A percentile compares a stretch with the other conserved stretches of the same genome.
These are phyloP conservation scores for Eustalomyia histrio DNA, from an alignment of 2,888 invertebrate species.

Conservation along the genomic window DNA sequence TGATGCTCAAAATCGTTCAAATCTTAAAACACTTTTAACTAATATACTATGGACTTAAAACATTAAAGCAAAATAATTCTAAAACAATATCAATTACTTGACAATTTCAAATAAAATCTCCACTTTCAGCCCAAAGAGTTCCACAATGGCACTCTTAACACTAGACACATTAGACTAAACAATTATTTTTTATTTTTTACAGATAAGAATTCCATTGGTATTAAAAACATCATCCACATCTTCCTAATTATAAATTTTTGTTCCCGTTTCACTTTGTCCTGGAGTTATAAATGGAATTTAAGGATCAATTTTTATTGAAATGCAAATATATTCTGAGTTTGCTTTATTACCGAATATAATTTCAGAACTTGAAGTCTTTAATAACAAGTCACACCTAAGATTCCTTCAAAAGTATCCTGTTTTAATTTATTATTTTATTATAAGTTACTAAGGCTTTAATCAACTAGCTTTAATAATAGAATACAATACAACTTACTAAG, in stretches of 20 bases:
- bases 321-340: neutral
- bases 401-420: neutral
- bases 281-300: neutral
- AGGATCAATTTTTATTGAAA: neutral
- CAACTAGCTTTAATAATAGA: slow-evolving; percentile 27
- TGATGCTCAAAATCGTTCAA: too few species aligned
- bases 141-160: neutral
- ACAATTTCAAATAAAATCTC: slow-evolving; percentile 6
- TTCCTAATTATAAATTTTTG: slow-evolving; percentile 46
- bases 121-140: neutral
- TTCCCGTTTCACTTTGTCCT: neutral
- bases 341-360: neutral
- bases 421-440: neutral
- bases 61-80: too few species aligned
- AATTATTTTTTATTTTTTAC: slow-evolving; percentile 46
- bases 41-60: too few species aligned
- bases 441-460: neutral
- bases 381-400: neutral
- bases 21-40: too few species aligned
- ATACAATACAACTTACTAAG: neutral
- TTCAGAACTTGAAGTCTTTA: neutral
- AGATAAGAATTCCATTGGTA: slow-evolving; percentile 65
- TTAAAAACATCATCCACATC: slow-evolving; percentile 56
- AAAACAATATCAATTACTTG: neutral
- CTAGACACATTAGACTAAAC: slow-evolving; percentile 29